Base-by-base conservation (phyloP, 2,797 vertebrate species). In the Coilia nasus region DNA sequence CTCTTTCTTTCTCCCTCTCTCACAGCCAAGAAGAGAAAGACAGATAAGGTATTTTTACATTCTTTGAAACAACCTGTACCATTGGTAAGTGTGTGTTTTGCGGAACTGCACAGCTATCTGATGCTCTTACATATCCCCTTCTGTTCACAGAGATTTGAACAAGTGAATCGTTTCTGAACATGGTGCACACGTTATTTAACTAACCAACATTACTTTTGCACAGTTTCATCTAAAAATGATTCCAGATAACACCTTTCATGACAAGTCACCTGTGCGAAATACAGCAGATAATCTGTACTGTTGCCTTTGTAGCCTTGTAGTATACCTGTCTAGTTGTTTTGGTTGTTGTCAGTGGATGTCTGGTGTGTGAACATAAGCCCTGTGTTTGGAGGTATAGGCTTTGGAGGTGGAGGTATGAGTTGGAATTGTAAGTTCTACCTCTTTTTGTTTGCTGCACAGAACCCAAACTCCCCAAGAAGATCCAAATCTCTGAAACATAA, bases 401-500 rank as follows among this genome's bases (percentile, higher is more conserved):
- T n/a, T n/a, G n/a, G n/a, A n/a, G n/a, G n/a, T 78, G 35, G 5
- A 75, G 11, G 28, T 6, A 75, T 75, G 4, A 75, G 67, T 14
- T 17, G 28, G 11, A 5, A 17, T 71, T 6, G 14, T 35, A 14
- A 71, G 12, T 71, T 4, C 15, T 71, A 14, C 14, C 28, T 19
- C 35, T 75, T 35, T 84, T 64, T 25, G 59, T 11, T 81, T 87
- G 81, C 31, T 86, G 3, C 17, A 46, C 87, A 99, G 98, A 98
- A 96, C 95, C 97, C 97, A 91, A 98, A 98, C 92, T 99, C 98
- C 44, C 98, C 98, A 57, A 96, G 98, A 94, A 96, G 98, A 95
- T 98, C 97, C 88, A 98, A 98, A 94, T 97, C 97, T 89, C 90
- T 98, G 88, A 99, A 98, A 94, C 98, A 98, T 90, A 98, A 98